A percentile compares a stretch with the other conserved stretches of the same genome.
These are phyloP conservation scores for Seriola dumerili DNA, from an alignment of 2,113 vertebrate species.

Conservation along the genomic window DNA sequence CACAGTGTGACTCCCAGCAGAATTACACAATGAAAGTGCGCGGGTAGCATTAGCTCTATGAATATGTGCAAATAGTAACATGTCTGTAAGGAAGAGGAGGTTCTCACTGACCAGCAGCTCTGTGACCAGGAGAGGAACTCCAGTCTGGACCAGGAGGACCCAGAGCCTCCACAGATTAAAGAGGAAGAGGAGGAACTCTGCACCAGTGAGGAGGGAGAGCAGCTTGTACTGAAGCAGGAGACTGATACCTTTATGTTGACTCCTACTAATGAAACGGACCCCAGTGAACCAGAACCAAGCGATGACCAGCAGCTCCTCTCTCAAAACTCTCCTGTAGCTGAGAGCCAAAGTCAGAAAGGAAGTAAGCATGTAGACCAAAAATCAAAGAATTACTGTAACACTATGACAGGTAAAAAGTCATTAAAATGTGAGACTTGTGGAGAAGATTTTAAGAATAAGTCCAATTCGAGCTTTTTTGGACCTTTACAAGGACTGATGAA, in stretches of 20 bases:
- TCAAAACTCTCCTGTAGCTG: background rate
- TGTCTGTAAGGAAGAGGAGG: background rate
- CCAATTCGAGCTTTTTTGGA: no score
- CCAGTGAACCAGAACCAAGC: background rate
- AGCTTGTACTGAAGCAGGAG: conserved; percentile 26
- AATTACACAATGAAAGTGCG: no score
- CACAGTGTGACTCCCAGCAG: no score
- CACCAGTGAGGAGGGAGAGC: background rate
- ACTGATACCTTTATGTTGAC: background rate
- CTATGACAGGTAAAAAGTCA: no score
- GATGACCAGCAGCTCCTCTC: conserved; percentile 9
- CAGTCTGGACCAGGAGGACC: conserved; percentile 1
- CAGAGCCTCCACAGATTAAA: background rate
- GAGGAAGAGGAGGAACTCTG: conserved; percentile 30
- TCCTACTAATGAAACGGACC: conserved; percentile 17
- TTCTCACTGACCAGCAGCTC: background rate
- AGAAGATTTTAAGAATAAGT: no score
- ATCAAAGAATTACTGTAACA: no score
- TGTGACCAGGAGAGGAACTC: background rate
- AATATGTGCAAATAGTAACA: background rate
- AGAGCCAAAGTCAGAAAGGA: no score
- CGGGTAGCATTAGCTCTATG: no score
- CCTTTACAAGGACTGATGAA: no score
- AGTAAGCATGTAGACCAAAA: no score
- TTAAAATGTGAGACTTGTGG: no score